Percentiles rank a stretch among this genome's conserved stretches.
These are phyloP conservation scores for Naso thynnoides DNA, from an alignment of 2,797 vertebrate genomes.

Conservation along the genomic window DNA sequence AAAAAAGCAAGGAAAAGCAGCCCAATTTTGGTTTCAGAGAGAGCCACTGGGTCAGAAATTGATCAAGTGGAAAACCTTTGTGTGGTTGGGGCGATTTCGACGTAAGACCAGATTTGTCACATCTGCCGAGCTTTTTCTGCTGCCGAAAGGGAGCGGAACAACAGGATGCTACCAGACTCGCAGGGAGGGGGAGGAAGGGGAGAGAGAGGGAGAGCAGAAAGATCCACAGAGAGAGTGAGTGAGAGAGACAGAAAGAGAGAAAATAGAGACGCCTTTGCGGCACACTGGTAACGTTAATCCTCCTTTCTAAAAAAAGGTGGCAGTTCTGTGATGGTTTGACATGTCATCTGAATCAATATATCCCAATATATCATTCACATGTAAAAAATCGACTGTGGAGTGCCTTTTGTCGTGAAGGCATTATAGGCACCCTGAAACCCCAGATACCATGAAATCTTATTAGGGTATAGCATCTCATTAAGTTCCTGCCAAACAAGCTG, in stretches of 20 bases:
- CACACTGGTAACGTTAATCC: constrained; percentile 59
- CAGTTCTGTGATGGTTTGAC: constrained; percentile 50
- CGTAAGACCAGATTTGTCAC: constrained; percentile 83
- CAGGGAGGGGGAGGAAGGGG: constrained; percentile 42
- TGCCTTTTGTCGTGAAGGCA: constrained; percentile 63
- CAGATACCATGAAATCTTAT: constrained; percentile 77
- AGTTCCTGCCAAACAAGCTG: constrained; percentile 67
- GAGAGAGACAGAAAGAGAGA: constrained; percentile 32
- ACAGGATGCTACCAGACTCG: constrained; percentile 77
- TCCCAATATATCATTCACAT: constrained; percentile 38
- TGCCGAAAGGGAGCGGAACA: constrained; percentile 75
- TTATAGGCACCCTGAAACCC: constrained; percentile 66
- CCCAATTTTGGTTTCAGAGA: constrained; percentile 67
- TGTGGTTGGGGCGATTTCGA: constrained; percentile 73
- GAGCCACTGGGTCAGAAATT: constrained; percentile 81
- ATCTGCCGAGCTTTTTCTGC: constrained; percentile 76
- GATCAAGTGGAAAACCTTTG: constrained; percentile 85
- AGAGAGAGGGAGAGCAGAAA: constrained; percentile 18
- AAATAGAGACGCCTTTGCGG: constrained; percentile 58
- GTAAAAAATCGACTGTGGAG: constrained; percentile 22
- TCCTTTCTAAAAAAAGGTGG: constrained; percentile 38
- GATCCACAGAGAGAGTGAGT: constrained; percentile 35
- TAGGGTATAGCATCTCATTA: constrained; percentile 80
- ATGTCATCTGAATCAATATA: constrained; percentile 63
- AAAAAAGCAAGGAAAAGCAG: constrained; percentile 49